phyloP scores from a whole-genome alignment of 1,140 invertebrate species.

The Hycleus phaleratus region DNA sequence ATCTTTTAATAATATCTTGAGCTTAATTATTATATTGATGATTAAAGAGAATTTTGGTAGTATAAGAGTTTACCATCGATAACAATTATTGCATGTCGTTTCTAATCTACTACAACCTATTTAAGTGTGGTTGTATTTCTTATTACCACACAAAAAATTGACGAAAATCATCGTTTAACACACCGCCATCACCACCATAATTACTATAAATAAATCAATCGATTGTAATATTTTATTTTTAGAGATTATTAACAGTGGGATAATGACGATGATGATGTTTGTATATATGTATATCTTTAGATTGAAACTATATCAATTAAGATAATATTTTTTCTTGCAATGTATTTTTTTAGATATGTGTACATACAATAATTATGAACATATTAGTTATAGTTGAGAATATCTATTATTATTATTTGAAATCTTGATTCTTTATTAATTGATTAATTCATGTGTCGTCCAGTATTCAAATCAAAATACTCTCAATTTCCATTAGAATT shows the following conservation, averaged over 20 bases:
- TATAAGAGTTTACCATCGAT: too few species aligned
- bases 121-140: background rate
- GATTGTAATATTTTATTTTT: background rate
- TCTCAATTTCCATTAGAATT: background rate
- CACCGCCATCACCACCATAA: too few species aligned
- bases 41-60: background rate
- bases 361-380: slow-evolving; percentile 28
- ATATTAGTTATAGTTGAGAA: slow-evolving; percentile 14
- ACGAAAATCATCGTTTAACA: too few species aligned
- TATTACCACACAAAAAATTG: too few species aligned
- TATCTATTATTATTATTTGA: too few species aligned
- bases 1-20: slow-evolving; percentile 29
- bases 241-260: slow-evolving; percentile 30
- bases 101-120: too few species aligned
- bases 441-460: slow-evolving; percentile 8
- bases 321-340: slow-evolving; percentile 40
- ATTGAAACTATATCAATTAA: slow-evolving; percentile 35
- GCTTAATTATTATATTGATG: slow-evolving; percentile 16
- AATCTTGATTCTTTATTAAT: background rate
- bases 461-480: background rate
- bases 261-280: slow-evolving; percentile 23
- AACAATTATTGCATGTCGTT: too few species aligned
- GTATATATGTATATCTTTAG: slow-evolving; percentile 40
- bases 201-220: too few species aligned
- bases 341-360: slow-evolving; percentile 42